These are phyloP conservation scores for Phyllostomus hastatus DNA, from an alignment of 2,113 vertebrate species.

Conservation along the genomic window DNA sequence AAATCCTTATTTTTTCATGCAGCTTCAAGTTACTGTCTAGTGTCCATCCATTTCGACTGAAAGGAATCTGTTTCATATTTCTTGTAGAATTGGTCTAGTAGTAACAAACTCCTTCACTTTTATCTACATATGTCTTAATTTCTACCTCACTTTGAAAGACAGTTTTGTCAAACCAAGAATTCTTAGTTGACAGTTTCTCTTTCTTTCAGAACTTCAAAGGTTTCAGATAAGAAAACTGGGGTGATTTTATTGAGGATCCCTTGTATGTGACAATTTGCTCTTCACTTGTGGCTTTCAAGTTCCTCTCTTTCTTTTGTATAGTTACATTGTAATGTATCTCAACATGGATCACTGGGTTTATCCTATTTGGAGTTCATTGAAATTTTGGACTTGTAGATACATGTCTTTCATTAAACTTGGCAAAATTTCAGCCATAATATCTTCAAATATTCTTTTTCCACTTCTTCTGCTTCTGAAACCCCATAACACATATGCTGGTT, in stretches of 20 bases:
- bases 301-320: not conserved
- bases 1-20: not conserved
- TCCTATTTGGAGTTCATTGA: not conserved
- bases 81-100: not conserved
- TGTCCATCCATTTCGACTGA: not conserved
- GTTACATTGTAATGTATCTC: not conserved
- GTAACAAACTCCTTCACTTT: not conserved
- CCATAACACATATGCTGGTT: not conserved
- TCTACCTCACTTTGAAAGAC: not conserved
- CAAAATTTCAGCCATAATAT: not conserved
- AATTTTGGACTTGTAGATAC: not conserved
- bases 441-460: not conserved
- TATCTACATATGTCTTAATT: not conserved
- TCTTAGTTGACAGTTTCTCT: not conserved
- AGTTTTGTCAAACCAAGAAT: not conserved
- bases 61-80: not conserved
- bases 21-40: not conserved
- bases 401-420: not conserved
- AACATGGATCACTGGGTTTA: not conserved
- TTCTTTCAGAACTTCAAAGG: not conserved
- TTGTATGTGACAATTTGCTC: not conserved
- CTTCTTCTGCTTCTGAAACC: not conserved
- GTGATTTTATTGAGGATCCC: not conserved
- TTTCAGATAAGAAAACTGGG: not conserved
- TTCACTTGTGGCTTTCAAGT: not conserved